phyloP scores from a whole-genome alignment of 2,113 vertebrate species.

The Sigmodon hispidus region DNA sequence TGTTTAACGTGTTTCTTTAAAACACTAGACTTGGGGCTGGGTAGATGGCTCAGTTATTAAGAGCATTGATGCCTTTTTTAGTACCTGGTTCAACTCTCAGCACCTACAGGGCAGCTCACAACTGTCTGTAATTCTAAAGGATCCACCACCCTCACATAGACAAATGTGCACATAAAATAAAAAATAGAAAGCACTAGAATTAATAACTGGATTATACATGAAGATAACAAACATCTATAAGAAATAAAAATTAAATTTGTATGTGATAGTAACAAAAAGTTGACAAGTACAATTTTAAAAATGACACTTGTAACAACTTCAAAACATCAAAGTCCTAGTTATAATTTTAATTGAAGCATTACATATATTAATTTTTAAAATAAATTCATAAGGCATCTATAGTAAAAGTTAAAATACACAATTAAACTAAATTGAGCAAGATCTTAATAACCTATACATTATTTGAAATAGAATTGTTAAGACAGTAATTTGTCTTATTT shows the following conservation, averaged over 20 bases:
- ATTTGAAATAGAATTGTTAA: not conserved
- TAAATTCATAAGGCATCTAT: not conserved
- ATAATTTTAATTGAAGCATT: not conserved
- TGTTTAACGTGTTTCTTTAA: not conserved
- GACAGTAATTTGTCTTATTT: not conserved
- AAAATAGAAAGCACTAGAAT: not conserved
- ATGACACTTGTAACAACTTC: not conserved
- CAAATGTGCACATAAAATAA: too few species aligned
- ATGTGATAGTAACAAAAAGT: not conserved
- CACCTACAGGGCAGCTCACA: too few species aligned
- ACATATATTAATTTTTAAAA: not conserved
- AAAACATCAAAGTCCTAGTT: not conserved
- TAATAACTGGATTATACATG: not conserved
- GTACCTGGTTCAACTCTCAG: too few species aligned
- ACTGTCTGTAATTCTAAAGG: too few species aligned
- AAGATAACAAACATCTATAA: not conserved
- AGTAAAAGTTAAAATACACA: not conserved
- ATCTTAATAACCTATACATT: not conserved
- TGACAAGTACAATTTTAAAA: not conserved
- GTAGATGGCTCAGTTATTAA: too few species aligned
- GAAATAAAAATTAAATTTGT: not conserved
- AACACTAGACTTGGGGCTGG: too few species aligned
- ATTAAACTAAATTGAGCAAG: not conserved
- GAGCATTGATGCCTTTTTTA: too few species aligned
- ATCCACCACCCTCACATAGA: too few species aligned